phyloP scores from a whole-genome alignment of 2,888 invertebrate genomes.

The Ctena decussata region DNA sequence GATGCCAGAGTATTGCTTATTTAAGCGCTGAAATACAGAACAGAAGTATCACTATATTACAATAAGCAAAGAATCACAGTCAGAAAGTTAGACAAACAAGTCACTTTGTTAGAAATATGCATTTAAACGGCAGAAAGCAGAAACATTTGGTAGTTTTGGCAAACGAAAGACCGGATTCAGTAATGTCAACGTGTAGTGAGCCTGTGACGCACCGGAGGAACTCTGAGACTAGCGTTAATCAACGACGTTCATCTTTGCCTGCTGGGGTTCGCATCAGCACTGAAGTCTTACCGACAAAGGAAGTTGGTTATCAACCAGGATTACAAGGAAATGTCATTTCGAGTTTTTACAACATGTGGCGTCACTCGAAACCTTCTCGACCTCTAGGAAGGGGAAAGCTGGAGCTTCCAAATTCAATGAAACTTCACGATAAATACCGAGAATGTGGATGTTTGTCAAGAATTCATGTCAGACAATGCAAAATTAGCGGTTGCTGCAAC shows the following conservation, averaged over 20 bases:
- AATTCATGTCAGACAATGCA: constrained; percentile 20
- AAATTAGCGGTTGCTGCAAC: not conserved
- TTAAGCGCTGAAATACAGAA: not conserved
- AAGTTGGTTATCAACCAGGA: not conserved
- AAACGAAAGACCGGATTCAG: not conserved
- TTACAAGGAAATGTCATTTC: constrained; percentile 13
- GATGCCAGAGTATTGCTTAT: not conserved
- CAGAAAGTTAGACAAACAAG: not conserved
- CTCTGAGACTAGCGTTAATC: no score
- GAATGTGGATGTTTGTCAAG: constrained; percentile 57
- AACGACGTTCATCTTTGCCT: not conserved
- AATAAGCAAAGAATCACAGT: not conserved
- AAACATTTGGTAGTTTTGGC: not conserved
- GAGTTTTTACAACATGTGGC: constrained; percentile 52
- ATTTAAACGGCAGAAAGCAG: not conserved
- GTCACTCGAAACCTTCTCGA: constrained; percentile 16
- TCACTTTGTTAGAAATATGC: not conserved
- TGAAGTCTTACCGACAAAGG: not conserved
- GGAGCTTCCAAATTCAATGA: constrained; percentile 48
- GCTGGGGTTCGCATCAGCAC: not conserved
- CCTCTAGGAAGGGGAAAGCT: constrained; percentile 49
- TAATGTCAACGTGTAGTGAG: not conserved
- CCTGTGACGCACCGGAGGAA: not conserved
- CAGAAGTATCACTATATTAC: not conserved
- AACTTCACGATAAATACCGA: constrained; percentile 48